Conservation (phyloP, 2,797 vertebrate genomes). For the Sciaenops ocellatus region DNA sequence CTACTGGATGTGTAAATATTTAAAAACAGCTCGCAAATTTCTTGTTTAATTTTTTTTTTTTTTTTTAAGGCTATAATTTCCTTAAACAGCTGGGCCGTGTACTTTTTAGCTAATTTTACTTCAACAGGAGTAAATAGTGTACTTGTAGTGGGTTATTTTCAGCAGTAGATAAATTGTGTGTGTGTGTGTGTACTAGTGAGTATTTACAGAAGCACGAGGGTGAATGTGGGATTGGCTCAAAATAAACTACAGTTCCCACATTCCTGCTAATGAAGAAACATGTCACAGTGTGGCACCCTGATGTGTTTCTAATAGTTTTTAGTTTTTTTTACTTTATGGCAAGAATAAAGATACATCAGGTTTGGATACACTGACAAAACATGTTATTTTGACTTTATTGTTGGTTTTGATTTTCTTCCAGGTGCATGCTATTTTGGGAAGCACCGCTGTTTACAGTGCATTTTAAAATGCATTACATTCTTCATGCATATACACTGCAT, state of each 20-base stretch:
- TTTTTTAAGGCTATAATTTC: not conserved
- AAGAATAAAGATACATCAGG: not conserved
- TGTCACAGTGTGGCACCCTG: not conserved
- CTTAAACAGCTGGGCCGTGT: not conserved
- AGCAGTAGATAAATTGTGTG: not conserved
- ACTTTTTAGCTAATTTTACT: not conserved
- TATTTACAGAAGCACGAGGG: not conserved
- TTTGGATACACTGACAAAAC: not conserved
- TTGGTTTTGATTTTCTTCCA: not conserved
- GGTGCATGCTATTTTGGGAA: not conserved
- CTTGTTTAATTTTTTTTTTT: too few species aligned
- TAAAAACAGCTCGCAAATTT: not conserved
- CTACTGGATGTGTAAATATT: not conserved
- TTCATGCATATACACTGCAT: not conserved
- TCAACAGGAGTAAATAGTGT: not conserved
- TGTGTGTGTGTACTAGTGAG: not conserved
- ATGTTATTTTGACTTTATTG: not conserved
- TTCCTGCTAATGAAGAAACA: not conserved
- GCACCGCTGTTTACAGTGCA: not conserved
- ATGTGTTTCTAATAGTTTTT: not conserved
- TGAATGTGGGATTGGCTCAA: not conserved
- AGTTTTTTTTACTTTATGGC: not conserved
- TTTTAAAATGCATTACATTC: constrained; percentile 7
- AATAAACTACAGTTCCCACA: not conserved
- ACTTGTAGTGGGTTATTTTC: not conserved